Conservation (phyloP, 2,113 vertebrate species). For the human (Homo sapiens) region GRCh38 chr3:72388001-72388500, state of each 20-base stretch:
- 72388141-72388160: not conserved
- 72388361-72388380: not conserved
- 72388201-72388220: not conserved
- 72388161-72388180: not conserved
- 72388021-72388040: not conserved
- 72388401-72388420: not conserved
- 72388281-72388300: fast-evolving
- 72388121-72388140: not conserved
- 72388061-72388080: not conserved
- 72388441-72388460: not conserved
- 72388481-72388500: not conserved
- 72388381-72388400: not conserved
- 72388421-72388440: not conserved
- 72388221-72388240: not conserved
- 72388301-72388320: not conserved
- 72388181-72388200: not conserved
- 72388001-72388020: not conserved
- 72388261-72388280: not conserved
- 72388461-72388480: not conserved
- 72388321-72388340: not conserved
- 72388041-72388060: not conserved
- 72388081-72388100: not conserved
- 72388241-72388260: too few species aligned
- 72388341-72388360: too few species aligned
- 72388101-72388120: not conserved